phyloP scores from a whole-genome alignment of 2,888 invertebrate species.

The Agrilus cyanescens region DNA sequence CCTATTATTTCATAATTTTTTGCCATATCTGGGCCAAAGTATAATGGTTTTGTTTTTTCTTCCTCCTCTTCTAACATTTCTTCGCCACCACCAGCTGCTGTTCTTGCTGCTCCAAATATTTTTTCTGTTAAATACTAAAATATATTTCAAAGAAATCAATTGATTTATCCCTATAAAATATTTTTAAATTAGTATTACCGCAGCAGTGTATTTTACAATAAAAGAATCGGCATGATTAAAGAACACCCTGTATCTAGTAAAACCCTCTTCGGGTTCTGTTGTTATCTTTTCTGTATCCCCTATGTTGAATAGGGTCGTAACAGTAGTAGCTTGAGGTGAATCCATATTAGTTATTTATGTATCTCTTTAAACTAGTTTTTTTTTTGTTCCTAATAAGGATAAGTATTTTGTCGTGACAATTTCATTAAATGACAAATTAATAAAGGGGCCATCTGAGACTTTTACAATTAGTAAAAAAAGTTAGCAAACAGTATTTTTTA shows the following conservation, averaged over 20 bases:
- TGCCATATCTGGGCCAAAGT: constrained; percentile 4
- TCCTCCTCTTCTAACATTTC: constrained; percentile 18
- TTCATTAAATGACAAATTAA: too few species aligned
- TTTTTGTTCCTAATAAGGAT: too few species aligned
- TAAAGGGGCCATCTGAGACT: too few species aligned
- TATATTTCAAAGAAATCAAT: constrained; percentile 6
- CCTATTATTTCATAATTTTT: constrained; percentile 32
- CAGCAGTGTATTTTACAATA: constrained; percentile 40
- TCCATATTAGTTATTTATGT: too few species aligned
- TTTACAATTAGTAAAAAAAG: too few species aligned
- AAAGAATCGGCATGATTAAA: constrained; percentile 50
- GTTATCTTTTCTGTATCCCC: too few species aligned
- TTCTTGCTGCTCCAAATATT: constrained; percentile 16
- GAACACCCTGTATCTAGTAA: constrained; percentile 40
- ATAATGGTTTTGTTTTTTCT: constrained; percentile 12
- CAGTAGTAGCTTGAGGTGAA: too few species aligned
- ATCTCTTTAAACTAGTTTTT: too few species aligned
- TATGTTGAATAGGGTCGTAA: too few species aligned
- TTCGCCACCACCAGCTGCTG: constrained; percentile 17
- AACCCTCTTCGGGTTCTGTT: constrained; percentile 5
- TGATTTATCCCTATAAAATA: not conserved
- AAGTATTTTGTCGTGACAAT: too few species aligned
- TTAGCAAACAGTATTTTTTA: too few species aligned
- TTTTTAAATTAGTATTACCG: constrained; percentile 21
- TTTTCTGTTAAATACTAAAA: constrained; percentile 28